These are phyloP conservation scores for Tragelaphus eurycerus DNA, from an alignment of 2,797 vertebrate genomes.

Conservation along the genomic window DNA sequence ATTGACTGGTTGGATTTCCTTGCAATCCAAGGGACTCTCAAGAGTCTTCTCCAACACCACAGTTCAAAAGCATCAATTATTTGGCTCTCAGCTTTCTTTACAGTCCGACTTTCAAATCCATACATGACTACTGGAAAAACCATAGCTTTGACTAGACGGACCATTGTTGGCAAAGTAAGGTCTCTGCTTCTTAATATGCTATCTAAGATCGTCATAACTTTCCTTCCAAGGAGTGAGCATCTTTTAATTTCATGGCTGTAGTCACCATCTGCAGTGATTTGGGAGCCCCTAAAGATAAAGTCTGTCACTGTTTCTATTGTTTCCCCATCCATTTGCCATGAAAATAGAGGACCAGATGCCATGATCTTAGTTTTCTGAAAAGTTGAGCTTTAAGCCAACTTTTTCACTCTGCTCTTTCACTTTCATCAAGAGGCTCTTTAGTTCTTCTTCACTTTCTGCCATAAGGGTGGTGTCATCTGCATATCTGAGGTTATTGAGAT, in stretches of 20 bases:
- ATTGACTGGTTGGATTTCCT: not conserved
- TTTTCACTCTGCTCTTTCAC: too few species aligned
- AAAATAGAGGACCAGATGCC: too few species aligned
- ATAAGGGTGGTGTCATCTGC: too few species aligned
- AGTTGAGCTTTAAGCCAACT: too few species aligned
- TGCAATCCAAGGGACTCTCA: not conserved
- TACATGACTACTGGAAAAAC: not conserved
- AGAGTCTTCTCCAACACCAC: not conserved
- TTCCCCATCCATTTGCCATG: not conserved
- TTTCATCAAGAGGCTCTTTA: too few species aligned
- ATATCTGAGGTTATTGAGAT: too few species aligned
- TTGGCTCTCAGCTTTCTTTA: not conserved
- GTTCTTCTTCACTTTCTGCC: too few species aligned
- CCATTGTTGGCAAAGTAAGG: not conserved
- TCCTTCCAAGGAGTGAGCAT: not conserved
- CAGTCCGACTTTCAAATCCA: not conserved
- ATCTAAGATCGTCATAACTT: not conserved
- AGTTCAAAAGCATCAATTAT: not conserved
- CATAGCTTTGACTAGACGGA: not conserved
- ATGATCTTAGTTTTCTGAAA: too few species aligned
- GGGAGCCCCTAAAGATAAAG: not conserved
- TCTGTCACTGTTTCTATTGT: not conserved
- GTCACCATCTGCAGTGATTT: not conserved
- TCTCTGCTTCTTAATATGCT: not conserved
- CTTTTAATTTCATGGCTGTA: not conserved